Conservation (phyloP, 2,113 vertebrate genomes). For the Callospermophilus lateralis region DNA sequence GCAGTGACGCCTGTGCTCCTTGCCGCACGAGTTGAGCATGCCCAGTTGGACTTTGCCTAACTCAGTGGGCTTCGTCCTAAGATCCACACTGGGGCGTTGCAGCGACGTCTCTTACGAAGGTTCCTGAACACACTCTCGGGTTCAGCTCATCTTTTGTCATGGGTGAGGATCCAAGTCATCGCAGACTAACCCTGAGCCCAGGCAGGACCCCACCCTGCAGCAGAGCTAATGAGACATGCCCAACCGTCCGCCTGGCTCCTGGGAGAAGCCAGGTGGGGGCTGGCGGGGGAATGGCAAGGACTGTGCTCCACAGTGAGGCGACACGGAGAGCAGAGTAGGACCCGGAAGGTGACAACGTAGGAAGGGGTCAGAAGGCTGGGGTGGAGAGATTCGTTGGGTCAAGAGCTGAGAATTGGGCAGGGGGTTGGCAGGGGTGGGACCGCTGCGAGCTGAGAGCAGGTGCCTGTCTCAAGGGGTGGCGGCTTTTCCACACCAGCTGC, state of each 20-base stretch:
- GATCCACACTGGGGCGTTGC: rapidly evolving
- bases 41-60: not conserved
- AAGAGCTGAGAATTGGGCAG: not conserved
- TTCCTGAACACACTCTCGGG: not conserved
- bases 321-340: too few relatives aligned
- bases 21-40: rapidly evolving
- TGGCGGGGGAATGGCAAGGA: not conserved
- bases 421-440: not conserved
- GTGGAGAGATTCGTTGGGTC: not conserved
- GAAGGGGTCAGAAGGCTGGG: not conserved
- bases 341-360: rapidly evolving
- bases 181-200: not conserved
- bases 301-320: rapidly evolving
- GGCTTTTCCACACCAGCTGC: rapidly evolving
- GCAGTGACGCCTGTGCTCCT: rapidly evolving
- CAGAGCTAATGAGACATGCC: not conserved
- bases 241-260: rapidly evolving
- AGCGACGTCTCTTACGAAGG: rapidly evolving
- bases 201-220: not conserved
- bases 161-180: not conserved
- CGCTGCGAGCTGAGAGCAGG: not conserved
- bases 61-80: rapidly evolving
- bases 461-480: not conserved
- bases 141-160: not conserved
- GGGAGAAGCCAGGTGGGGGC: not conserved